Conservation (phyloP, 2,888 invertebrate genomes). For the Monochamus alternatus region DNA sequence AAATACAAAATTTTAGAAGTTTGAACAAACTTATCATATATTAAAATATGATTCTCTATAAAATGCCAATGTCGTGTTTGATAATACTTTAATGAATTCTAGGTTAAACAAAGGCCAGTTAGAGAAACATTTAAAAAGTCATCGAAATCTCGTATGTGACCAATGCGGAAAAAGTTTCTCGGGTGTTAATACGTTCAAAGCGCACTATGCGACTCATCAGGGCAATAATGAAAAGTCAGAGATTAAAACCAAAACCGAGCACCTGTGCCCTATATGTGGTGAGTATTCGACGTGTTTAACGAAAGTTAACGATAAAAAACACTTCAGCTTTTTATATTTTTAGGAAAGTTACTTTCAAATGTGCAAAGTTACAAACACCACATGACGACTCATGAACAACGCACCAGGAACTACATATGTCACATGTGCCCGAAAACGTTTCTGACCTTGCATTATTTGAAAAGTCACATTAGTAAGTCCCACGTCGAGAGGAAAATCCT, state of each 20-base stretch:
- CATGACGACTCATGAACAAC: not conserved
- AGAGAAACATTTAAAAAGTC: not conserved
- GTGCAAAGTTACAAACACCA: not conserved
- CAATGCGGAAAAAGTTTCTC: not conserved
- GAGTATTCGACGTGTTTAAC: not conserved
- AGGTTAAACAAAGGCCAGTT: not conserved
- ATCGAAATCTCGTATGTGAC: not conserved
- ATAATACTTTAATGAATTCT: not conserved
- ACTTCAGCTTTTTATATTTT: not conserved
- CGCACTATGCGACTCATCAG: not conserved
- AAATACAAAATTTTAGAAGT: no score
- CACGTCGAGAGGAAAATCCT: not conserved
- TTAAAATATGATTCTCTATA: no score
- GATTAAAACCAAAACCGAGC: not conserved
- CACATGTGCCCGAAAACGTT: conserved; percentile 22
- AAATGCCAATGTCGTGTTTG: no score
- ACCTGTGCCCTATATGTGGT: not conserved
- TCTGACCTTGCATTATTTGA: not conserved
- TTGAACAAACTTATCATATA: no score
- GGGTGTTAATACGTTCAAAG: not conserved
- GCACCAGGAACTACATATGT: conserved; percentile 11
- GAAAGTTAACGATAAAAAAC: no score
- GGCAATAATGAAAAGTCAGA: not conserved
- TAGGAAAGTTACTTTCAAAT: not conserved
- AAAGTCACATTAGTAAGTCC: not conserved